Conservation (phyloP, 2,113 vertebrate genomes). For the Gila orcuttii region DNA sequence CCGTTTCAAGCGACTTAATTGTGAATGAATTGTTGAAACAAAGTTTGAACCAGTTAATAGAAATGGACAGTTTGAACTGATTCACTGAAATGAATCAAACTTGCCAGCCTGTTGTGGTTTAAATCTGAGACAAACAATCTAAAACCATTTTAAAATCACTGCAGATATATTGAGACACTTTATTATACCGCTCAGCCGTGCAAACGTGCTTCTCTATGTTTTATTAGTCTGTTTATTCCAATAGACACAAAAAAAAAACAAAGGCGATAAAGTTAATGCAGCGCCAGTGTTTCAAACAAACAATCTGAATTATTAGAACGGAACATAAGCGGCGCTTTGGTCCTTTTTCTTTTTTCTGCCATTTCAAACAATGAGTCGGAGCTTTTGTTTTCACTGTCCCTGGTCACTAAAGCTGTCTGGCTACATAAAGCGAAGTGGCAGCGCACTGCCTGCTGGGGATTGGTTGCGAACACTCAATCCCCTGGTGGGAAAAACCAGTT, state of each 20-base stretch:
- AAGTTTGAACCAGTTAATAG: neutral
- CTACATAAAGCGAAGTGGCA: slow-evolving; percentile 71
- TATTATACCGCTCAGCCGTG: neutral
- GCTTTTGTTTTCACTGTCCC: slow-evolving; percentile 69
- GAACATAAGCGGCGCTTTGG: slow-evolving; percentile 54
- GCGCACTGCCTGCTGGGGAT: slow-evolving; percentile 80
- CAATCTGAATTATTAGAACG: slow-evolving; percentile 61
- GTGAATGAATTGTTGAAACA: neutral
- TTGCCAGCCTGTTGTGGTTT: neutral
- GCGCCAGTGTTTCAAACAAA: slow-evolving; percentile 59
- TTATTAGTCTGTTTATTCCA: slow-evolving; percentile 13
- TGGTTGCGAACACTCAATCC: slow-evolving; percentile 86
- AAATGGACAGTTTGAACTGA: neutral
- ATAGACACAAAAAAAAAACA: slow-evolving; percentile 43
- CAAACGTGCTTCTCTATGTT: neutral
- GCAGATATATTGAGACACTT: neutral
- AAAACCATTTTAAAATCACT: neutral
- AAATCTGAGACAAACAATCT: neutral
- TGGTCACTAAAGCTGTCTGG: slow-evolving; percentile 67
- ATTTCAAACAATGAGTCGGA: slow-evolving; percentile 64
- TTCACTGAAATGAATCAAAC: slow-evolving; percentile 13
- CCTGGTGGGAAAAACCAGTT: slow-evolving; percentile 89
- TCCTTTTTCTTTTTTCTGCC: slow-evolving; percentile 63
- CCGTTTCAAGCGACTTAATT: neutral
- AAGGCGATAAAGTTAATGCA: slow-evolving; percentile 57